Base-by-base conservation (phyloP, 2,113 vertebrate genomes). In the Crotalus viridis region DNA sequence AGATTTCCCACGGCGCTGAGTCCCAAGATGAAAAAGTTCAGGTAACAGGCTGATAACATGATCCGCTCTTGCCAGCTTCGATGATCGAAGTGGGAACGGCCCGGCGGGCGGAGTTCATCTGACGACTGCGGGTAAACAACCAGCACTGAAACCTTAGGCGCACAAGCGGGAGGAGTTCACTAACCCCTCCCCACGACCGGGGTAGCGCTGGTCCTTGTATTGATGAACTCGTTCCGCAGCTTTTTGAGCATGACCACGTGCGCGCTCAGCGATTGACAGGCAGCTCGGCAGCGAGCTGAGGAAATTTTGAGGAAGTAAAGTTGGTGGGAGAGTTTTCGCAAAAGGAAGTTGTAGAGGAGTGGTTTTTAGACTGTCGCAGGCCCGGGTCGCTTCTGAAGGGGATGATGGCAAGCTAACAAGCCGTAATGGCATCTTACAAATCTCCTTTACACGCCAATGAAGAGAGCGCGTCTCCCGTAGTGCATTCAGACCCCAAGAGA, bases 21-120 rank as follows among this genome's bases (percentile, higher is more conserved):
- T 89, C 95, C 96, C 28, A 97, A 92, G 90, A n/a, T 39, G 28
- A 96, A 48, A 55, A 95, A 92, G 95, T 96, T 1, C 0, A 96
- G 55, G 91, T 93, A 94, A 90, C 56, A 61, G 74, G 74, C 33
- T 86, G 93, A 95, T 93, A 95, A 52, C 97, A 97, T 97, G 94
- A 91, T 93, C 88, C 8, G 24, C 39, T 89, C 92, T 51, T 85
- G 94, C 94, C 87, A 21, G 26, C 87, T 89, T 89, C n/a, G 54
- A 7, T 3, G 43, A 13, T 48, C 28, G 89, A 52, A 54, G 10
- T 54, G 24, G 15, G 28, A 1, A 89, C 3, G 15, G 43, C 17
- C 55, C 88, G 13, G 64, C 88, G 13, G 64, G 13, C n/a, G 51
- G 46, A 69, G 64, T 64, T 93, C 93, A 94, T 85, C 74, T 26